Conservation (phyloP, 1,140 invertebrate genomes). For the Dermatophagoides farinae region DNA sequence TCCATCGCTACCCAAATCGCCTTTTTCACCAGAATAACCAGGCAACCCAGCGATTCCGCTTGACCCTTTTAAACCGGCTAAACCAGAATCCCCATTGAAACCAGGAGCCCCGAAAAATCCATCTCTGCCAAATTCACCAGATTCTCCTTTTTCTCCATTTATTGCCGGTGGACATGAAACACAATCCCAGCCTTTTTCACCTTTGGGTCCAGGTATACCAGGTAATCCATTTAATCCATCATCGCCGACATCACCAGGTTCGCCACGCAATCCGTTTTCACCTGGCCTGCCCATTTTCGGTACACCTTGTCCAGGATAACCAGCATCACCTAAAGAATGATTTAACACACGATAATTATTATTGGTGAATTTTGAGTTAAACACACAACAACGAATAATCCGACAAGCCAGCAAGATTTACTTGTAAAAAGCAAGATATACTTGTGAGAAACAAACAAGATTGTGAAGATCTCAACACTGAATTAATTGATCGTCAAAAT, state of each 20-base stretch:
- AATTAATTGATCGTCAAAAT: too few relatives aligned
- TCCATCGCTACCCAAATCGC: background rate
- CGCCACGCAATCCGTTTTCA: background rate
- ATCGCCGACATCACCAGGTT: constrained; percentile 12
- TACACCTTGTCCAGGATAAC: constrained; percentile 11
- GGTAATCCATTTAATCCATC: constrained; percentile 34
- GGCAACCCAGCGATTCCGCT: background rate
- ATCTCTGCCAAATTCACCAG: background rate
- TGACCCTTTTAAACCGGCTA: background rate
- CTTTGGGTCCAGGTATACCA: background rate
- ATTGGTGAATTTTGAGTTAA: too few relatives aligned
- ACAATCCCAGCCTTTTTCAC: background rate
- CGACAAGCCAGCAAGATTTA: too few relatives aligned
- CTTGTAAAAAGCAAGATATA: too few relatives aligned
- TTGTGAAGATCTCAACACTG: too few relatives aligned
- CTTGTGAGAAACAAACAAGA: too few relatives aligned
- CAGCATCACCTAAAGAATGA: constrained; percentile 16
- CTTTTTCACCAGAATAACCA: background rate
- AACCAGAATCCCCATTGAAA: background rate
- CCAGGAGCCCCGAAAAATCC: background rate
- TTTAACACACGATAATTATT: too few relatives aligned
- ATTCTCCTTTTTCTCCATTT: background rate
- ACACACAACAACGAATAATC: too few relatives aligned
- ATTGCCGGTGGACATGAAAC: background rate
- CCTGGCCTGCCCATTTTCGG: background rate